Base-by-base conservation (phyloP, 1,140 invertebrate species). In the Globodera ellingtonae region DNA sequence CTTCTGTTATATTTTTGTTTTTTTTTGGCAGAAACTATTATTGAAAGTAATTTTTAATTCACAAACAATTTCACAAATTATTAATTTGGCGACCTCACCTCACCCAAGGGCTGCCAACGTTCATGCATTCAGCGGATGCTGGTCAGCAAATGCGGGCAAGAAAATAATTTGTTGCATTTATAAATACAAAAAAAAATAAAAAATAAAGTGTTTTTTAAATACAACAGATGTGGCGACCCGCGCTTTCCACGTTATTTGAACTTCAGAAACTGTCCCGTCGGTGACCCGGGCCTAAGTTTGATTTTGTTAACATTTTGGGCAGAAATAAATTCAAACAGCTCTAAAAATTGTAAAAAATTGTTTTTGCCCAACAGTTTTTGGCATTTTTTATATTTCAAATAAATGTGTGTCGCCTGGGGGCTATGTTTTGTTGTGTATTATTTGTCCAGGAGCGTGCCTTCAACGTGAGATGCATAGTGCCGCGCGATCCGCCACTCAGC, bases 111-210 rank as follows among this genome's bases (percentile, higher is more conserved):
- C 3, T 88, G 87, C 71, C 86, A 89, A 67, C 74, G 88, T 47
- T 86, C 84, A 82, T 88, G 87, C 72, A 87, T 88, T 35, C 87
- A 88, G 78, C 80, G 81, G 59, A 81, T 87, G 78, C 69, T 88
- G 47, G 82, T 88, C 15, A 69, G 78, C 21, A 83, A 80, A 66
- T 88, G 87, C 75, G 87, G 88, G 56, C 18, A 62, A 62, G 56
- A 62, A 62, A 15, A 7, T 10, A 15, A 7, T 10, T 15, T 10
- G 6, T 52, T 8, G 52, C 52, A 52, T 9, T 10, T 52, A 6
- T 0, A 10, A 52, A 52, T 52, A 52, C 15, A 15, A 52, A 52
- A 52, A 10, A 52, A 52, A 24, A n/a, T n/a, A 0, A 52, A 52
- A 10, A 10, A 52, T 10, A 10, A 52, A 52, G 0, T 52, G 15